Percentiles rank a stretch among this genome's conserved stretches.
phyloP scores from a whole-genome alignment of 2,113 vertebrate genomes.

The Lepus timidus region DNA sequence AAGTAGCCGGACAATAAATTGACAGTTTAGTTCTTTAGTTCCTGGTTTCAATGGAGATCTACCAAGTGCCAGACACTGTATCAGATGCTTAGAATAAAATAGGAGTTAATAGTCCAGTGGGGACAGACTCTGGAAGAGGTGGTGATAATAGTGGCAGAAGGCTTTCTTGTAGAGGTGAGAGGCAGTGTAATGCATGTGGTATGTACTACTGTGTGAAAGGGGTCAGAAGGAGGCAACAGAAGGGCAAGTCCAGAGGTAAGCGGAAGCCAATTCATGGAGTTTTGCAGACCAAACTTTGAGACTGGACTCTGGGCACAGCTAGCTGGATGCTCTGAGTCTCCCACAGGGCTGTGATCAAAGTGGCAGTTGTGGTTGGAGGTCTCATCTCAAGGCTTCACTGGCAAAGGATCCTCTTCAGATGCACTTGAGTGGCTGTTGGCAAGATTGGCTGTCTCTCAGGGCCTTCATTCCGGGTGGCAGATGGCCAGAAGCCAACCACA shows the following conservation, averaged over 20 bases:
- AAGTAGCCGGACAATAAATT: background rate
- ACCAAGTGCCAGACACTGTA: background rate
- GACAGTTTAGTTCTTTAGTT: constrained; percentile 41
- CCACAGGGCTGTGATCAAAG: background rate
- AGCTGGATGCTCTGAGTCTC: background rate
- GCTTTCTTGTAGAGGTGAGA: background rate
- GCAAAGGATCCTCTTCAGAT: background rate
- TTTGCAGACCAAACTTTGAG: background rate
- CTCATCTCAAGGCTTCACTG: background rate
- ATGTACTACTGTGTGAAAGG: background rate
- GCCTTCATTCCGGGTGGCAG: background rate
- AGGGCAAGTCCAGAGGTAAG: background rate
- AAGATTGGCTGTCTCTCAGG: background rate
- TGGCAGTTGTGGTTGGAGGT: background rate
- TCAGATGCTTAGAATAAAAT: background rate
- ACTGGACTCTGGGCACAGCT: background rate
- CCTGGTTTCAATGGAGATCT: background rate
- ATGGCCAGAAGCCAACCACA: background rate
- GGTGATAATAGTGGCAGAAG: background rate
- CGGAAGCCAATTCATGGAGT: background rate
- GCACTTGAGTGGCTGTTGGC: background rate
- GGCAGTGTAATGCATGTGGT: background rate
- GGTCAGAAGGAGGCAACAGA: background rate
- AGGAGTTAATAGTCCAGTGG: background rate
- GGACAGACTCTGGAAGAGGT: background rate